Base-by-base conservation (phyloP, 2,797 vertebrate genomes). In the Phataginus tetradactyla region DNA sequence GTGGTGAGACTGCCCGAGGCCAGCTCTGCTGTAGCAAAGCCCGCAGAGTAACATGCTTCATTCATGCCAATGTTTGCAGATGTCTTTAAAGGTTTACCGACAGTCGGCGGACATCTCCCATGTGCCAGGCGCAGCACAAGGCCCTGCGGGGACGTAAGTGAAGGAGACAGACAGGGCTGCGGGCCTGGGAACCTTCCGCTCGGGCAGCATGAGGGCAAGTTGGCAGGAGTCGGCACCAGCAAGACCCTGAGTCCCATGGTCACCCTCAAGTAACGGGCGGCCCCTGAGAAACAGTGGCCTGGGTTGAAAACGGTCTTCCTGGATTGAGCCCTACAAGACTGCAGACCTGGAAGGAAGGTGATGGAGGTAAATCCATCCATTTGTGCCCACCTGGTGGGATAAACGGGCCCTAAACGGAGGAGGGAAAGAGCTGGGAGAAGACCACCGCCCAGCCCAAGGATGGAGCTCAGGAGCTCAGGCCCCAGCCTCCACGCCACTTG, bases 401-500 rank as follows among this genome's bases (percentile, higher is more conserved):
- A 55, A 3, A 27, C 3, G 0, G 1, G 6, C 49, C 14, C 21
- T 29, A 32, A 8, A 14, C 32, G 20, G n/a, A 78, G 39, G 37
- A n/a, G 27, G 7, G 7, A 53, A 74, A 55, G 64, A 90, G 20
- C n/a, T 4, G 5, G 17, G 17, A 1, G 69, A 4, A 5, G 21
- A 12, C 18, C 4, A 2, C 3, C 5, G 13, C 25, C 20, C 32
- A 1, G 1, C 4, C 12, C 13, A 53, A n/a, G 42, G 8, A 39
- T 23, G 18, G 13, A 85, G 83, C 27, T 2, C 4, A 34, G 25
- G 42, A 2, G 27, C n/a, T 27, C 15, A 0, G 2, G 3, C 15
- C 25, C 25, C 1, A 0, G 0, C 3, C 6, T 4, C 27, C n/a
- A 13, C 0, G 0, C 29, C 0, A 1, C 4, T 1, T 5, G 0